Evolutionary conservation across 2,113 vertebrate genomes (phyloP), one percentile per base, ranked within the genome.

Genomic region (Ageneiosus marmoratus): DNA sequence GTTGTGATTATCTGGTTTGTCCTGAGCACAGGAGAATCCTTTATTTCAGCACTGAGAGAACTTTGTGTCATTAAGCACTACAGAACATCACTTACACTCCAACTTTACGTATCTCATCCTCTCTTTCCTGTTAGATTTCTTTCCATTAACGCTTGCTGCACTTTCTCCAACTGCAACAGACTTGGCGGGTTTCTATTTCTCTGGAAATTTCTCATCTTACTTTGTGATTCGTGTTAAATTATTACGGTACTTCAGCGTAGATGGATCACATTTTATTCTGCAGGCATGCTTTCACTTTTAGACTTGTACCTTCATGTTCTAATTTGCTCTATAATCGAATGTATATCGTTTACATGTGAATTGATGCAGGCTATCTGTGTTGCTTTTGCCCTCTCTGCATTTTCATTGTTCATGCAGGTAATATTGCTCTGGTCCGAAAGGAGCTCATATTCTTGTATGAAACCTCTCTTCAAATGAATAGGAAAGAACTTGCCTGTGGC

Each of bases 401-500:
- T 55, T 58, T 79, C 22, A 22, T 18, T 80, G 41, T 80, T 79
- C 48, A 56, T 27, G 46, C n/a, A 58, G 65, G 7, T 46, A 50
- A 27, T 83, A 86, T 29, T 15, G 48, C 78, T 79, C 32, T 10
- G 62, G 2, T 77, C n/a, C 83, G 79, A 86, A 56, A 46, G 78
- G 60, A 69, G 48, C 37, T 65, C 4, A 32, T 44, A 46, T 86
- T 79, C 15, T 16, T 83, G 77, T 84, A 32, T 69, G 18, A 60
- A 76, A 76, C 4, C 32, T 55, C 22, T 46, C 48, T 48, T 53
- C 8, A 34, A 20, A 32, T 32, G 18, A 55, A 55, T 34, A 34
- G 4, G 37, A 76, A 34, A 73, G 10, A 87, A 94, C 90, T 93
- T 96, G 92, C 95, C 94, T 94, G 88, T 93, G 89, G 95, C 95